Base-by-base conservation (phyloP, 2,888 invertebrate genomes). In the Sinohyriopsis cumingii region DNA sequence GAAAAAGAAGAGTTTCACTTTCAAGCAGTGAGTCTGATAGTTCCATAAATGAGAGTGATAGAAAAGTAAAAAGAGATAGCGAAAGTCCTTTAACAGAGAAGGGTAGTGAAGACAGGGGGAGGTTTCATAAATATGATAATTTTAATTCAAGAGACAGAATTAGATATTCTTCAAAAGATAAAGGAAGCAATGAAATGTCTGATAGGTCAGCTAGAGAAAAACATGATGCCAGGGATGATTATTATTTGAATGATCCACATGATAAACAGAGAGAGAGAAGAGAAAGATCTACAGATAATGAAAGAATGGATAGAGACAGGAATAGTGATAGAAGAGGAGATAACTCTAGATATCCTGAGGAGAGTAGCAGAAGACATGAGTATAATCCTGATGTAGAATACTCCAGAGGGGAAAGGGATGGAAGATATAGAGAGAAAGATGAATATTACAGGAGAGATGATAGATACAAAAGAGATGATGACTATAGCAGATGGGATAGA, bases 401-500 rank as follows among this genome's bases (percentile, higher is more conserved):
- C 45, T 45, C 12, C 45, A 45, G 15, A 45, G 45, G 45, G 22
- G 33, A 24, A 55, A 69, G 18, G 57, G 67, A 22, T n/a, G 64
- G 55, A 6, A 67, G 53, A 59, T 61, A 61, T 19, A 69, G 33
- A 19, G 54, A 55, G 55, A 60, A 33, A 25, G 65, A 28, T 18
- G 20, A 59, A 19, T 45, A 45, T 45, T 45, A 45, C 45, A 45
- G 45, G 45, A 45, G 12, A 45, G 45, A 45, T 45, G 45, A 45
- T 45, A 45, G 45, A 45, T 15, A 45, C 15, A 33, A 57, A 55
- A 55, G 55, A 19, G 45, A 59, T 57, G 57, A 59, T 59, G 61
- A 63, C 7, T 22, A 55, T 57, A 74, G 53, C 81, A 80, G 79
- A 59, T 73, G 76, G 7, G 71, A 80, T n/a, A 67, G 61, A 61